These are phyloP conservation scores for Eulemur coronatus DNA, from an alignment of 2,797 vertebrate species.

Conservation along the genomic window DNA sequence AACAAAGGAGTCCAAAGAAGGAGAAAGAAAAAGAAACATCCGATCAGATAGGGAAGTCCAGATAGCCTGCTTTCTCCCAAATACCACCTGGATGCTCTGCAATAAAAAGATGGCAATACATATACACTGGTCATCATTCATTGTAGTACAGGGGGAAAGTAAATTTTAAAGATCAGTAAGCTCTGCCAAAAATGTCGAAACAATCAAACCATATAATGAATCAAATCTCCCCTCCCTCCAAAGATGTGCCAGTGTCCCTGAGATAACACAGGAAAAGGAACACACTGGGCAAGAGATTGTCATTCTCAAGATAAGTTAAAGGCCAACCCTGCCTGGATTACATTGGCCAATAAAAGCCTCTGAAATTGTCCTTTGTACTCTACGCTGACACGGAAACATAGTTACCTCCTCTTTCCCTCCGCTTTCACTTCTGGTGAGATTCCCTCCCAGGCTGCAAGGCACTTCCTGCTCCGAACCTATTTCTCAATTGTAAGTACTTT, in stretches of 20 bases:
- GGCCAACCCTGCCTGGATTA: too few species aligned
- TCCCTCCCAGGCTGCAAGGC: neutral
- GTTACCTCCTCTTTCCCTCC: neutral
- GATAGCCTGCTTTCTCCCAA: neutral
- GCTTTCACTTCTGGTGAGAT: neutral
- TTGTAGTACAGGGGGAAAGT: neutral
- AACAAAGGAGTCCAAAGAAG: neutral
- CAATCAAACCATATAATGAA: neutral
- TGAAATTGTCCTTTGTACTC: neutral
- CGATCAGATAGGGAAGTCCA: neutral
- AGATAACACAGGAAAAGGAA: neutral
- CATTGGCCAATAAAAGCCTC: conserved; percentile 25
- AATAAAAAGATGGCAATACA: neutral
- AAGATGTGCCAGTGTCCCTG: neutral
- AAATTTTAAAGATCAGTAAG: neutral
- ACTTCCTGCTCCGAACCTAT: neutral
- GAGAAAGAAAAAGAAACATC: neutral
- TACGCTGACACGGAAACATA: neutral
- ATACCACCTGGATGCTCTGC: neutral
- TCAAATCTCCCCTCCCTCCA: neutral
- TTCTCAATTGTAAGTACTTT: conserved; percentile 54
- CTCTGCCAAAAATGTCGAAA: neutral
- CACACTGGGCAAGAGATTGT: neutral
- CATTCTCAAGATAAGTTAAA: neutral
- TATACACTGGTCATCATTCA: neutral